Evolutionary conservation across 2,888 invertebrate species (phyloP).

Genomic region (Bombylius major): DNA sequence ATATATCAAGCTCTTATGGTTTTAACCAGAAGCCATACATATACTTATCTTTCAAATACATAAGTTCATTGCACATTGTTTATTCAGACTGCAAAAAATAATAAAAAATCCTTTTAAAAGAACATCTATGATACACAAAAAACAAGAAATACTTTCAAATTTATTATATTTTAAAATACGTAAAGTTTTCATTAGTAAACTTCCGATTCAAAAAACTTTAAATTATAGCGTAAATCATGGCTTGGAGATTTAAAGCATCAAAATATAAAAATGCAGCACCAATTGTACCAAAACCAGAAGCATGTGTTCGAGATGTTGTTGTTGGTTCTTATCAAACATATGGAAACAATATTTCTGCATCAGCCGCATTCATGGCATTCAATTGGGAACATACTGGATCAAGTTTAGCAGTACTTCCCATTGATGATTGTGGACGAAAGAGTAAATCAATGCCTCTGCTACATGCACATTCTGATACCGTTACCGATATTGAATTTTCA

Average conservation of each 20-base stretch:
- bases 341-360: constrained; percentile 90
- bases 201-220: too few relatives aligned
- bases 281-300: constrained; percentile 89
- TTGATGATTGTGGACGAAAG: constrained; percentile 80
- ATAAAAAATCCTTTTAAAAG: too few relatives aligned
- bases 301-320: constrained; percentile 71
- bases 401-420: constrained; percentile 75
- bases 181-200: too few relatives aligned
- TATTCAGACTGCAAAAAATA: too few relatives aligned
- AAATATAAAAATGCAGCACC: constrained; percentile 98
- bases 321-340: constrained; percentile 89
- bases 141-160: too few relatives aligned
- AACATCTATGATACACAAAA: too few relatives aligned
- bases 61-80: too few relatives aligned
- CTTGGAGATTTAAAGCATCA: constrained; percentile 93
- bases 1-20: too few relatives aligned
- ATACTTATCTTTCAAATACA: too few relatives aligned
- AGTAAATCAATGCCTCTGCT: constrained; percentile 77
- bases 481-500: constrained; percentile 90
- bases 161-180: too few relatives aligned
- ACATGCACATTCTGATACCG: constrained; percentile 78
- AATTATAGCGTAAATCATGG: constrained; percentile 42
- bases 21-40: too few relatives aligned
- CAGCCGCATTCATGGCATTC: constrained; percentile 88
- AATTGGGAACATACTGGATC: constrained; percentile 89